Conservation (phyloP, 1,140 invertebrate genomes). For the Eriocheir sinensis region DNA sequence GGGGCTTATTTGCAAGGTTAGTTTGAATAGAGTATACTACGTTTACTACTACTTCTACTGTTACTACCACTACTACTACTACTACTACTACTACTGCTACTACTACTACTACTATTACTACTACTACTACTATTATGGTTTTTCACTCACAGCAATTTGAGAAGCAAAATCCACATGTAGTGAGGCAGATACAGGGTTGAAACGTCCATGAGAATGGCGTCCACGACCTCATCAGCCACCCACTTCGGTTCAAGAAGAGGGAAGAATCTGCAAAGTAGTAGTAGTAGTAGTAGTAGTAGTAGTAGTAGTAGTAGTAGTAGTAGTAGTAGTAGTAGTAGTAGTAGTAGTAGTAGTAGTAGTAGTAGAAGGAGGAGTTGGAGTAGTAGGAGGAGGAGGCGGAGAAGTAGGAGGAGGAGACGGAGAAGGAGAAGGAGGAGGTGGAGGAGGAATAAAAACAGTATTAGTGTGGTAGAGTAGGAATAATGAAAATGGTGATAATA, state of each 20-base stretch:
- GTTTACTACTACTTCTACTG: not conserved
- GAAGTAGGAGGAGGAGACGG: not conserved
- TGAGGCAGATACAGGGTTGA: not conserved
- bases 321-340: slow-evolving; percentile 13
- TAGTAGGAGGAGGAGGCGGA: not conserved
- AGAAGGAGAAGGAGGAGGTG: not conserved
- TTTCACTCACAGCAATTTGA: slow-evolving; percentile 32
- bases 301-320: slow-evolving; percentile 8
- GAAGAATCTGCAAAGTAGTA: slow-evolving; percentile 7
- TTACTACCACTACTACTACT: not conserved
- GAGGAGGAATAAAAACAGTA: not conserved
- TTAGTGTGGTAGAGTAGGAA: too few species aligned
- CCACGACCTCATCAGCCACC: slow-evolving; percentile 43
- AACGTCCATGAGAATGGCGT: slow-evolving; percentile 35
- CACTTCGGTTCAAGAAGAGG: not conserved
- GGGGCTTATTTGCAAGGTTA: too few species aligned
- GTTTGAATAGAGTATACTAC: too few species aligned
- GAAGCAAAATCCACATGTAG: not conserved
- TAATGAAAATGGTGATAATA: too few species aligned
- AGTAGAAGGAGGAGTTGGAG: not conserved
- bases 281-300: slow-evolving; percentile 22
- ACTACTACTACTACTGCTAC: not conserved
- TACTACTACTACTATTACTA: not conserved
- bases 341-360: not conserved
- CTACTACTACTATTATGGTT: not conserved